A percentile compares a stretch with the other conserved stretches of the same genome.
Conservation (phyloP, 2,797 vertebrate genomes). For the Enteromius viviparus region DNA sequence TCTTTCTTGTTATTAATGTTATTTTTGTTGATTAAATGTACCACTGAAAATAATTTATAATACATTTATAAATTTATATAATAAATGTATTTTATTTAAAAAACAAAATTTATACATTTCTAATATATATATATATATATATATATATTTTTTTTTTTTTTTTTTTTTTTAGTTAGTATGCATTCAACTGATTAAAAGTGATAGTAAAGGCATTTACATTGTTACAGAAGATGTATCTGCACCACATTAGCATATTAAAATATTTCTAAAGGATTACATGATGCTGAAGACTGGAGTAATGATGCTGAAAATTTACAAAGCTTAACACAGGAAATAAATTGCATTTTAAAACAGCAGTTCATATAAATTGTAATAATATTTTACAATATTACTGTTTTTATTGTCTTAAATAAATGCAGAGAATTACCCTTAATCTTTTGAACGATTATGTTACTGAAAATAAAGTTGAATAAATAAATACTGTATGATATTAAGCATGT, state of each 20-base stretch:
- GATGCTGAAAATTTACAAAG: not conserved
- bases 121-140: too few species aligned
- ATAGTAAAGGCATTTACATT: not conserved
- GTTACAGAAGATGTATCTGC: not conserved
- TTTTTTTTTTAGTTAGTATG: not conserved
- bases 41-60: not conserved
- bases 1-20: not conserved
- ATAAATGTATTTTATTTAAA: too few species aligned
- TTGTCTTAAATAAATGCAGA: not conserved
- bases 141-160: too few species aligned
- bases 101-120: too few species aligned
- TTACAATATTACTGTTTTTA: not conserved
- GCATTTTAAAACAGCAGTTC: not conserved
- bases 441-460: not conserved
- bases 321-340: not conserved
- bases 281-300: not conserved
- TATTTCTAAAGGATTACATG: not conserved
- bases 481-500: too few species aligned
- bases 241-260: not conserved
- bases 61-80: too few species aligned
- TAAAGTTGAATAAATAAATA: not conserved
- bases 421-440: not conserved
- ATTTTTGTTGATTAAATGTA: not conserved
- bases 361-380: not conserved
- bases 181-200: not conserved